phyloP scores from a whole-genome alignment of 2,113 vertebrate species.

The Notechis scutatus region DNA sequence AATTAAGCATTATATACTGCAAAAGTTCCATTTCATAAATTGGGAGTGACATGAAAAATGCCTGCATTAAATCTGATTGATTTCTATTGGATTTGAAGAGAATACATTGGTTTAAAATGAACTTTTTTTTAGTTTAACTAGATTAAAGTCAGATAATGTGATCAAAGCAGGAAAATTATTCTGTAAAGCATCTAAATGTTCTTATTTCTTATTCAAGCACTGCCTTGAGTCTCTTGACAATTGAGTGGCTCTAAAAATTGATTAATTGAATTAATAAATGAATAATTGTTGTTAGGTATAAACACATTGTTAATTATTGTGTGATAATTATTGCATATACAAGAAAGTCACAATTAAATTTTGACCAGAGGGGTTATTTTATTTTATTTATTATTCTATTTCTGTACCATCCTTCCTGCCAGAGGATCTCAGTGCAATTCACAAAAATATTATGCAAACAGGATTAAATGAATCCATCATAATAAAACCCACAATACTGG shows the following conservation, averaged over 20 bases:
- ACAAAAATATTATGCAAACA: neutral
- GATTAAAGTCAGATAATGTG: neutral
- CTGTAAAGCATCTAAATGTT: neutral
- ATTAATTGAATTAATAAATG: neutral
- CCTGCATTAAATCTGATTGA: neutral
- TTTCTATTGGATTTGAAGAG: neutral
- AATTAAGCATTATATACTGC: fast-evolving
- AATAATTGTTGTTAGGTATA: neutral
- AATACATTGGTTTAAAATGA: neutral
- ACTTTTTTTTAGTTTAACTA: neutral
- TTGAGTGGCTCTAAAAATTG: neutral
- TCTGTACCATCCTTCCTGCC: neutral
- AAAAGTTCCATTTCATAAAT: neutral
- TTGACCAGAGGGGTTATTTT: neutral
- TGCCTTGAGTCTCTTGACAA: neutral
- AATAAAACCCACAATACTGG: neutral
- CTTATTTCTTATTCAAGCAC: neutral
- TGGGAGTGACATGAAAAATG: neutral
- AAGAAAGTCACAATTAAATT: neutral
- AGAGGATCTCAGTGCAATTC: neutral
- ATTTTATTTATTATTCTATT: neutral
- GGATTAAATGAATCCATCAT: neutral
- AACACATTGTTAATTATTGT: neutral
- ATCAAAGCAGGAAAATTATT: neutral
- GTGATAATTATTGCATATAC: neutral